Percentiles rank a stretch among this genome's conserved stretches.
phyloP scores from a whole-genome alignment of 37 sponge, comb jelly and placozoan genomes.

The Theonella swinhoei region DNA sequence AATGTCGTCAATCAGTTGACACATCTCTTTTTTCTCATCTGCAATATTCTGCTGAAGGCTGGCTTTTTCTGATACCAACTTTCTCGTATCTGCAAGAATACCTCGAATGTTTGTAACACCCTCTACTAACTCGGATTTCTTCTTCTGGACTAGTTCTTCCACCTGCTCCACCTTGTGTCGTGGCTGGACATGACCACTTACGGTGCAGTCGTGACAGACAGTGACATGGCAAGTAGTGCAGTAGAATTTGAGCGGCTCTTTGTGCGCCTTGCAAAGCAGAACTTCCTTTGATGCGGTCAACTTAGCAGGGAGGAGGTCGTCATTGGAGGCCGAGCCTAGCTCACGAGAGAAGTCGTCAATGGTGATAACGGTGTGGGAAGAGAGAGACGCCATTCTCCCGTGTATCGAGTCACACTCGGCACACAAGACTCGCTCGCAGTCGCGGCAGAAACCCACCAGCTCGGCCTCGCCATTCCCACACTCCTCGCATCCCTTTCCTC shows the following conservation, averaged over 20 bases:
- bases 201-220: conserved; percentile 36
- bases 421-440: conserved; percentile 2
- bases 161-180: not conserved
- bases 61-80: not conserved
- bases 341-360: not conserved
- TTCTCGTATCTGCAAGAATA: not conserved
- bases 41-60: not conserved
- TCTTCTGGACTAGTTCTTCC: not conserved
- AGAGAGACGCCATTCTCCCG: not conserved
- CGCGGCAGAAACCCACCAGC: not conserved
- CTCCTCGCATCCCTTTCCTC: not conserved
- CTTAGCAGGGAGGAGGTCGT: not conserved
- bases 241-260: conserved; percentile 29
- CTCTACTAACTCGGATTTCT: not conserved
- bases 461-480: not conserved
- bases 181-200: conserved; percentile 13
- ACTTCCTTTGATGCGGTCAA: not conserved
- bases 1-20: not conserved
- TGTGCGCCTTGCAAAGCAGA: not conserved
- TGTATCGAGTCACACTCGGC: conserved; percentile 1
- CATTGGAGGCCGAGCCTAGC: not conserved
- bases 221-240: conserved; percentile 20
- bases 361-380: not conserved
- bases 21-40: not conserved
- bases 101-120: not conserved